These are phyloP conservation scores for Melanotaenia maccullochi DNA, from an alignment of 2,797 vertebrate species.

Conservation along the genomic window DNA sequence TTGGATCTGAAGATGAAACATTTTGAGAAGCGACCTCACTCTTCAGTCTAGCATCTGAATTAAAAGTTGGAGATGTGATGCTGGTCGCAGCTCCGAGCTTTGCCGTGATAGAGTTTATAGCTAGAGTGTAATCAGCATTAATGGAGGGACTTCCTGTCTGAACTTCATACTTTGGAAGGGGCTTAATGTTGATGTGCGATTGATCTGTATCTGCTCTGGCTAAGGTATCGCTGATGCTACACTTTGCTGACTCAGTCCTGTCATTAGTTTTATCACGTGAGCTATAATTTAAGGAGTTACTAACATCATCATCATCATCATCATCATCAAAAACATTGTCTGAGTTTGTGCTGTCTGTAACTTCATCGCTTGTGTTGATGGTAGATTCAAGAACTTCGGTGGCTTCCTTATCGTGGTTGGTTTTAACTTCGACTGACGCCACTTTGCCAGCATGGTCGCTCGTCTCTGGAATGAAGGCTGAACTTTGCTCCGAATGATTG, in stretches of 20 bases:
- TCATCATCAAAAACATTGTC: constrained; percentile 75
- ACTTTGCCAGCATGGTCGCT: constrained; percentile 8
- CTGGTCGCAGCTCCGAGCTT: constrained; percentile 67
- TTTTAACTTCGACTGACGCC: constrained; percentile 18
- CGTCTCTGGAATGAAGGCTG: accelerated
- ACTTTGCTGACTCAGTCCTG: constrained; percentile 11
- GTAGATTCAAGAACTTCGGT: constrained; percentile 11
- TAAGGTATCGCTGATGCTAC: constrained; percentile 7
- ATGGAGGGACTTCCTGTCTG: constrained; percentile 20
- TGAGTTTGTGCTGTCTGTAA: constrained; percentile 71
- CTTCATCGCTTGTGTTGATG: constrained; percentile 57
- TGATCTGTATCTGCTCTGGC: constrained; percentile 19
- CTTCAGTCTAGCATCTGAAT: constrained; percentile 30
- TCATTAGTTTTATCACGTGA: constrained; percentile 35
- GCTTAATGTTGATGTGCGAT: constrained; percentile 12
- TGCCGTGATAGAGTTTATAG: constrained; percentile 66
- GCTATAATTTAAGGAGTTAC: constrained; percentile 31
- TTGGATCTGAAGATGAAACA: constrained; percentile 9
- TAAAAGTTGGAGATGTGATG: constrained; percentile 42
- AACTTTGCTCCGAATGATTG: background rate
- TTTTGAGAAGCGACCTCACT: constrained; percentile 14
- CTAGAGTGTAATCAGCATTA: constrained; percentile 46
- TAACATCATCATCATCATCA: constrained; percentile 50
- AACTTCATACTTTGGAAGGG: constrained; percentile 21
- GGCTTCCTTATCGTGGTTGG: constrained; percentile 42